Base-by-base conservation (phyloP, 2,888 invertebrate species). In the Actias luna region DNA sequence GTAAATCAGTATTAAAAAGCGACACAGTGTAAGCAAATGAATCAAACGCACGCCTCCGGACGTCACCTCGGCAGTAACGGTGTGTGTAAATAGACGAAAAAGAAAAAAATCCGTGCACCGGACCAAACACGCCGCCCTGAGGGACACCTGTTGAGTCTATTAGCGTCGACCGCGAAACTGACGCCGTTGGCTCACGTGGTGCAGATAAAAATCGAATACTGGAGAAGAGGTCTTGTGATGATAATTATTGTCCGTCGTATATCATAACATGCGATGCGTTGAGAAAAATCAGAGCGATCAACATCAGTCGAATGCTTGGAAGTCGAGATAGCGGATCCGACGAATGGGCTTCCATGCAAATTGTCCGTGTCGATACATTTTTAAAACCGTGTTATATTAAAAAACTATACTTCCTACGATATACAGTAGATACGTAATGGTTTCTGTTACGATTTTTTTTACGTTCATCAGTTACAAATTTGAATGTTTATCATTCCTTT, bases 401-500 rank as follows among this genome's bases (percentile, higher is more conserved):
- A n/a, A 84, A 59, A 55, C 80, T 81, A 77, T 80, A 80, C 78
- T 86, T 88, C 88, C 85, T 81, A 87, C 83, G 84, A 88, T 87
- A 85, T 88, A 85, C 89, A 90, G 89, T 89, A 86, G 84, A 82
- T 81, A 83, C 83, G 78, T 81, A 81, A 91, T 91, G 91, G 89
- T 84, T 84, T 88, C 84, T 81, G 85, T 89, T 5, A 33, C 8
- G 8, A 33, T 33, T 33, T 83, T 80, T 85, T 84, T 92, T 91
- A 92, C 78, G 90, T 91, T 90, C 86, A 84, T 87, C 90, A 90
- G 92, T 92, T 92, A 91, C 90, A 92, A 92, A 91, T 91, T 91
- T 89, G 87, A n/a, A 89, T 92, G 92, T 92, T 92, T 92, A 92
- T 92, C 91, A 92, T 87, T 91, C 92, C 88, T 92, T 92, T 92